phyloP scores from a whole-genome alignment of 2,113 vertebrate species.

The Brevimyrus niger region DNA sequence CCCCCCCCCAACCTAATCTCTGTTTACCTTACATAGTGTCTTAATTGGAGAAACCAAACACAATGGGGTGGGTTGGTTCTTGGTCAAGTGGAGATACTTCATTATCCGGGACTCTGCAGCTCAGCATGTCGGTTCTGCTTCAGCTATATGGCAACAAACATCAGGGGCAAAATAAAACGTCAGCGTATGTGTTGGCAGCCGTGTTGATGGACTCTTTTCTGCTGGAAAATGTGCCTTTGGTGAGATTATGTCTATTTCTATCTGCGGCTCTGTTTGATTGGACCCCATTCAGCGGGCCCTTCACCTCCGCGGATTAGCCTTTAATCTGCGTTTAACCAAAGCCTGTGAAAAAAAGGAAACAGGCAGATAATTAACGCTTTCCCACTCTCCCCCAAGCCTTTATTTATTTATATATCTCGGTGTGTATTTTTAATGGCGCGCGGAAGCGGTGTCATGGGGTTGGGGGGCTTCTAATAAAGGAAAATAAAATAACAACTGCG shows the following conservation, averaged over 20 bases:
- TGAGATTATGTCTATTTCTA: constrained; percentile 65
- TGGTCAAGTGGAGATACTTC: constrained; percentile 46
- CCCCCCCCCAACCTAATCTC: constrained; percentile 32
- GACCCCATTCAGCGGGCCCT: constrained; percentile 60
- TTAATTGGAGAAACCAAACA: constrained; percentile 40
- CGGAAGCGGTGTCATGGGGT: constrained; percentile 39
- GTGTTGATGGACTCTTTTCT: constrained; percentile 53
- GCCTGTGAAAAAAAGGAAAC: constrained; percentile 37
- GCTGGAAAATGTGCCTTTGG: constrained; percentile 58
- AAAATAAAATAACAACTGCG: constrained; percentile 27
- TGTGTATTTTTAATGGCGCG: constrained; percentile 40
- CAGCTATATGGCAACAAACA: constrained; percentile 48
- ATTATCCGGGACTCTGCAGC: constrained; percentile 53
- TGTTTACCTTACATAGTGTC: constrained; percentile 47
- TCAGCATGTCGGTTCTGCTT: constrained; percentile 67
- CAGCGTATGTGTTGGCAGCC: constrained; percentile 51
- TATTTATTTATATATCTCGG: constrained; percentile 56
- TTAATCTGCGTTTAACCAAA: constrained; percentile 59
- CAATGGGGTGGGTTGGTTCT: constrained; percentile 33
- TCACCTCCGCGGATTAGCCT: constrained; percentile 58
- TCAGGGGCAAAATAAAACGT: constrained; percentile 55
- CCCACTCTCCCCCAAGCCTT: constrained; percentile 41
- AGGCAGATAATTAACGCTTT: constrained; percentile 48
- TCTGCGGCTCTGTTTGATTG: constrained; percentile 49
- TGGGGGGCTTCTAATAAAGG: constrained; percentile 13